Base-by-base conservation (phyloP, 2,888 invertebrate genomes). In the Lissonota sp. region DNA sequence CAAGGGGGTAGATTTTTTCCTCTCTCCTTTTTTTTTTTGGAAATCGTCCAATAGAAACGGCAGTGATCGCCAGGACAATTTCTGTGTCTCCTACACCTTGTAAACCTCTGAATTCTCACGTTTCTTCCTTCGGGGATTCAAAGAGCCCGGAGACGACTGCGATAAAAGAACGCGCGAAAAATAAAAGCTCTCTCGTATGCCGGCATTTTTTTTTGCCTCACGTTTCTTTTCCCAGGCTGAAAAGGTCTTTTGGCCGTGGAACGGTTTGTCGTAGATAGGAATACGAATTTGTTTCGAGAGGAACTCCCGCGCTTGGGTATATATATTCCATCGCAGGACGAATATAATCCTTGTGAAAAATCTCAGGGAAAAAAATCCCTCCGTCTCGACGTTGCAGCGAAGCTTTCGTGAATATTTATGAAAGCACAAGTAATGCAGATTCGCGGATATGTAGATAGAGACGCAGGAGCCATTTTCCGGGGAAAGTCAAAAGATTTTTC, bases 31-130 rank as follows among this genome's bases (percentile, higher is more conserved):
- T 26, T n/a, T 40, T 66, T 74, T 74, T 74, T 74, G 58, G 74
- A 74, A 51, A 16, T 42, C 8, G 51, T 74, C 74, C 74, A 74
- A 58, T 10, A 58, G 49, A 66, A 66, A 40, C 46, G 66, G 51
- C 72, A 51, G 42, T 49, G 39, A 12, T 1, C 10, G n/a, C n/a
- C 7, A 49, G 5, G 26, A 51, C 51, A 40, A 6, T 37, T 53
- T 12, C 14, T 16, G 46, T 37, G 49, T 7, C 16, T 40, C 57
- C 46, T 40, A 51, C 26, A 26, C 58, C 58, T 12, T 53, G 53
- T 53, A 53, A 53, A 14, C 53, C 16, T 14, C 5, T 6, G 16
- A 58, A 26, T 26, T 14, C n/a, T 40, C 60, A 49, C 46, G 40
- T 39, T 51, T 66, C 51, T 67, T 58, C 26, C 16, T 40, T 16